A percentile compares a stretch with the other conserved stretches of the same genome.
Evolutionary conservation across 2,888 invertebrate genomes (phyloP).

Genomic region (Cremastinae sp.): DNA sequence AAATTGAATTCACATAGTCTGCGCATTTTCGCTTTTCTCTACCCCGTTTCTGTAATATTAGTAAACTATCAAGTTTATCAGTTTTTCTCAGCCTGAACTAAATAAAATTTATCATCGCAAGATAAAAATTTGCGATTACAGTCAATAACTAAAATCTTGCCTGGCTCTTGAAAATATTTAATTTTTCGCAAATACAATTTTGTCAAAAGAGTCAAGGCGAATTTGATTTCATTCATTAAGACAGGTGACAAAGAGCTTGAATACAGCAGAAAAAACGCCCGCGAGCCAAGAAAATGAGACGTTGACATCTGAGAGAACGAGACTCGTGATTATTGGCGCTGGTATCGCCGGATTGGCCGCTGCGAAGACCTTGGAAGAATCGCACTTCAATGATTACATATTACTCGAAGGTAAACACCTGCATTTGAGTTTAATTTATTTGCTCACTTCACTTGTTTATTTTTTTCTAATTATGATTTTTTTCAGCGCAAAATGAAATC

Average conservation of each 20-base stretch:
- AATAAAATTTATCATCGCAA: too few species aligned
- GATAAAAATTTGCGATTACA: not conserved
- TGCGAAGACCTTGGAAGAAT: slow-evolving; percentile 80
- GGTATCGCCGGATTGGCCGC: slow-evolving; percentile 84
- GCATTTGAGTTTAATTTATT: not conserved
- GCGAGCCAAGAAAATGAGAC: slow-evolving; percentile 30
- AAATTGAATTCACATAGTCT: slow-evolving; percentile 14
- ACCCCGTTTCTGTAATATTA: not conserved
- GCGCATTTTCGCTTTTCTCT: not conserved
- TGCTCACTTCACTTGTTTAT: not conserved
- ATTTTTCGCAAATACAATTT: slow-evolving; percentile 19
- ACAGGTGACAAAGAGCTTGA: slow-evolving; percentile 61
- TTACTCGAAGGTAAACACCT: slow-evolving; percentile 82
- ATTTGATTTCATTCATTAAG: slow-evolving; percentile 66
- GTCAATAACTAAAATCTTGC: not conserved
- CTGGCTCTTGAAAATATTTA: not conserved
- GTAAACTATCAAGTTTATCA: too few species aligned
- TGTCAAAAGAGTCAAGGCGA: slow-evolving; percentile 66
- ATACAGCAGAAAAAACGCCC: slow-evolving; percentile 54
- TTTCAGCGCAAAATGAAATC: slow-evolving; percentile 80
- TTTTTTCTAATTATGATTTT: slow-evolving; percentile 31
- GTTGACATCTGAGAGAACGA: slow-evolving; percentile 64
- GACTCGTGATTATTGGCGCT: slow-evolving; percentile 83
- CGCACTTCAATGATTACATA: slow-evolving; percentile 81
- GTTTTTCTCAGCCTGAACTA: too few species aligned